Conservation (phyloP, 2,888 invertebrate species). For the Anorthoa munda region DNA sequence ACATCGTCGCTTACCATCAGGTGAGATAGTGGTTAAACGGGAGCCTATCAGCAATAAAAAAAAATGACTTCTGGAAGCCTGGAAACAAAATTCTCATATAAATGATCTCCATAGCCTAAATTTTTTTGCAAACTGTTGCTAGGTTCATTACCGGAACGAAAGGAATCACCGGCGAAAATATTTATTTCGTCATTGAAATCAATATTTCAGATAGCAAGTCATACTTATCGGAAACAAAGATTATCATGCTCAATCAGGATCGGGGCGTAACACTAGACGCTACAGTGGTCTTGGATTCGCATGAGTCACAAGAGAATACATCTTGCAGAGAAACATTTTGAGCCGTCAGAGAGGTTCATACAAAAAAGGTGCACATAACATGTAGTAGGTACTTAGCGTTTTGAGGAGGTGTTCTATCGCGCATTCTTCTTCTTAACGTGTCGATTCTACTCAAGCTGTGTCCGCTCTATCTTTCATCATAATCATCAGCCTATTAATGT, state of each 20-base stretch:
- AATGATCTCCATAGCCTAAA: too few relatives aligned
- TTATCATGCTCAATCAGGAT: slow-evolving; percentile 4
- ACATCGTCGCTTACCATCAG: too few relatives aligned
- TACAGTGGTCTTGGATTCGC: neutral
- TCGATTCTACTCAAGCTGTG: too few relatives aligned
- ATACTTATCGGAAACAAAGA: slow-evolving; percentile 14
- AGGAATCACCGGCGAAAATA: neutral
- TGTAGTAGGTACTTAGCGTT: neutral
- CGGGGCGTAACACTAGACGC: neutral
- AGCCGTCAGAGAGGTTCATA: neutral
- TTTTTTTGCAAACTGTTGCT: neutral
- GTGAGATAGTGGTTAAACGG: too few relatives aligned
- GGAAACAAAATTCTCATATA: too few relatives aligned
- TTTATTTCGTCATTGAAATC: neutral
- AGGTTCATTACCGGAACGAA: neutral
- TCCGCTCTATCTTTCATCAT: too few relatives aligned
- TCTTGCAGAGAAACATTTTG: neutral
- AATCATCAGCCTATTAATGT: too few relatives aligned
- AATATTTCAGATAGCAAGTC: slow-evolving; percentile 10
- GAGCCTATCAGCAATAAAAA: too few relatives aligned
- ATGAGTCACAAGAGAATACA: neutral
- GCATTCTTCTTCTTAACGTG: too few relatives aligned
- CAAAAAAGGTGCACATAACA: neutral
- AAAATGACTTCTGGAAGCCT: too few relatives aligned
- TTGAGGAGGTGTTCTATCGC: neutral